Evolutionary conservation across 1,140 invertebrate species (phyloP).

Genomic region (Druon quercuslanigerum): DNA sequence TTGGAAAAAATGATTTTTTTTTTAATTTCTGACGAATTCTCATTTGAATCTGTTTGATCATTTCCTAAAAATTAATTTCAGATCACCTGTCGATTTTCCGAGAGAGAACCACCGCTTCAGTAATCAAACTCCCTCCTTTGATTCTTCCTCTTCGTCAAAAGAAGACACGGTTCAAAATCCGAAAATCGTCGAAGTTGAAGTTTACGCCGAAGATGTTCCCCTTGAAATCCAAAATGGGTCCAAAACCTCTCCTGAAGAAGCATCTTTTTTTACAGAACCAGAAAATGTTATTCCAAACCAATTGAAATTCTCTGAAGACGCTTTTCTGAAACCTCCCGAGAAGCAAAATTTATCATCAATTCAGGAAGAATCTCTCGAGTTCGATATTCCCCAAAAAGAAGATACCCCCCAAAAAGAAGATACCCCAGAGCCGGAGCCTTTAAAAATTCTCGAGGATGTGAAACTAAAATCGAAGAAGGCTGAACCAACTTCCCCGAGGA

Average conservation of each 20-base stretch:
- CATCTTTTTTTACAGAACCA: background rate
- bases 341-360: background rate
- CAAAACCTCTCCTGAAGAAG: background rate
- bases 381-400: background rate
- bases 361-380: background rate
- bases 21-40: too few relatives aligned
- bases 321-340: background rate
- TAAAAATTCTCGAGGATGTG: background rate
- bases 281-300: background rate
- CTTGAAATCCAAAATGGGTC: background rate
- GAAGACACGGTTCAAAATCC: background rate
- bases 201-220: constrained; percentile 2
- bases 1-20: too few relatives aligned
- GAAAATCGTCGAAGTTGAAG: background rate
- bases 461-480: background rate
- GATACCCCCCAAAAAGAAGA: background rate
- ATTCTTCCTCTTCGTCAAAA: background rate
- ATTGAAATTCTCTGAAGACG: background rate
- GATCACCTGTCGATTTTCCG: too few relatives aligned
- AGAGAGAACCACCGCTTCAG: background rate
- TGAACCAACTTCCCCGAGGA: background rate
- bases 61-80: too few relatives aligned
- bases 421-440: background rate
- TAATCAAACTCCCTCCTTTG: background rate
- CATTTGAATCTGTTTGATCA: too few relatives aligned